Base-by-base conservation (phyloP, 2,113 vertebrate genomes). In the Anarhynchus alexandrinus region DNA sequence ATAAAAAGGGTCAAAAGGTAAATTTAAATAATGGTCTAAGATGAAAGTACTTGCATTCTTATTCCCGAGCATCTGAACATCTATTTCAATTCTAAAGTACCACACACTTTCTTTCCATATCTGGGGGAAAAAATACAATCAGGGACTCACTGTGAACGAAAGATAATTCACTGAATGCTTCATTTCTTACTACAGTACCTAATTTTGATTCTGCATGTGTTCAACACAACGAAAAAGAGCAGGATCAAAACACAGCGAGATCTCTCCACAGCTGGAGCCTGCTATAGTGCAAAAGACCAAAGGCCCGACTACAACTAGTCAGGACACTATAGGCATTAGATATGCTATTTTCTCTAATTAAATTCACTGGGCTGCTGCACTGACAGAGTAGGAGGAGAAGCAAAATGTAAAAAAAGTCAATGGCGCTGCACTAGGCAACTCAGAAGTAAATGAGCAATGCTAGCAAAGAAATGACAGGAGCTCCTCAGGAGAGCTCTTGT, bases 181-280 rank as follows among this genome's bases (percentile, higher is more conserved):
- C 34, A 79, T 58, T 62, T 95, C 87, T 76, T 85, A 58, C 67
- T 97, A 87, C 78, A 64, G 38, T 59, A 42, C 40, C 97, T 97
- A 94, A 96, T 97, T 97, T 92, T 97, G 93, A 97, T 97, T 97
- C 96, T 86, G 87, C 81, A 89, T 90, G 94, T 97, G 91, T 97
- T 97, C 92, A 95, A 97, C 77, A 93, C 91, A 91, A 94, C 4
- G 80, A 92, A 89, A 96, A 96, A 74, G 82, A 85, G 69, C 27
- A 90, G 94, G 93, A 97, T 98, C 94, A 97, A 96, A 97, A 97
- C 64, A 71, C 79, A 70, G 71, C 0, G 72, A 95, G 94, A 81
- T 88, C 62, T 83, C 83, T 40, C 93, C 94, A 95, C 94, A 95
- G 97, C 90, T 86, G 89, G 92, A 95, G 89, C 80, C 78, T 87